Conservation (phyloP, 1,140 invertebrate genomes). For the Lamellibrachia luymesi region DNA sequence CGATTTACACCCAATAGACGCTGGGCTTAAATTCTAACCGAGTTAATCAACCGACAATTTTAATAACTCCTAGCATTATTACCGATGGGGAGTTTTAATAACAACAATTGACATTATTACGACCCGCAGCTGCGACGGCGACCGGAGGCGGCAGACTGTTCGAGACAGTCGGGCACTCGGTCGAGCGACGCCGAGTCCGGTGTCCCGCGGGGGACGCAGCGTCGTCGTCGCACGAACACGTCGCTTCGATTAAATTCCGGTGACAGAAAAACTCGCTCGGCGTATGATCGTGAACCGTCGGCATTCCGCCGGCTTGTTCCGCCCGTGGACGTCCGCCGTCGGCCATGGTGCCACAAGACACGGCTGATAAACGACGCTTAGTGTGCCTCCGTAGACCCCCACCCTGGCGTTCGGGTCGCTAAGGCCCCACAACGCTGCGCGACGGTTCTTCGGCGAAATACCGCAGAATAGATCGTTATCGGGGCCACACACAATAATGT, state of each 20-base stretch:
- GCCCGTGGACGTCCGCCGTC: neutral
- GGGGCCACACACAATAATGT: neutral
- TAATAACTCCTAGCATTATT: neutral
- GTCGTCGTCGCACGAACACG: neutral
- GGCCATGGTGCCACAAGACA: neutral
- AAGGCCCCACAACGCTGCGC: neutral
- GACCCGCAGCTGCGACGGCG: neutral
- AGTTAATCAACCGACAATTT: neutral
- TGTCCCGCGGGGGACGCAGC: too few relatives aligned
- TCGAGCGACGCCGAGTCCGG: neutral
- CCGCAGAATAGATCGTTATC: neutral
- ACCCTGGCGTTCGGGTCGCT: neutral
- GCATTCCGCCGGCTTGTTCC: neutral
- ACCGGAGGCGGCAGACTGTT: neutral
- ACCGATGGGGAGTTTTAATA: neutral
- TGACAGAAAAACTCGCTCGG: neutral
- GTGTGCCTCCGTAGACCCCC: neutral
- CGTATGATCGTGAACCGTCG: neutral
- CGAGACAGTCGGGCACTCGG: neutral
- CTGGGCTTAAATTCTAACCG: neutral
- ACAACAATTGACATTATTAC: neutral
- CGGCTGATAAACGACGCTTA: neutral
- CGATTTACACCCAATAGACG: too few relatives aligned
- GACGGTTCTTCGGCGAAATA: neutral
- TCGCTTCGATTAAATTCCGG: neutral